These are phyloP conservation scores for Pipa parva DNA, from an alignment of 2,113 vertebrate genomes.

Conservation along the genomic window DNA sequence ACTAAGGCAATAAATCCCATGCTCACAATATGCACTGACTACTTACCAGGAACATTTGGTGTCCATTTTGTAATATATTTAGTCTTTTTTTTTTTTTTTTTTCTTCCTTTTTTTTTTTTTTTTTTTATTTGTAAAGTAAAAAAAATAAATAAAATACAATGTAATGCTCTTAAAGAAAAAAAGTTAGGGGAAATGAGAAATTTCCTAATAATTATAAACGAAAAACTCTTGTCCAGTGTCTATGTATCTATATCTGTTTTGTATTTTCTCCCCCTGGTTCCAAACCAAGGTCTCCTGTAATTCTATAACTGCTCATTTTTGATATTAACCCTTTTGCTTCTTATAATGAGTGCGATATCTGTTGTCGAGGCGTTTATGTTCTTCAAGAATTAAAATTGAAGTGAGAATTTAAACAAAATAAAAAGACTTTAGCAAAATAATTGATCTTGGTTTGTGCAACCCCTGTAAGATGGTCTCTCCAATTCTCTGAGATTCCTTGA, in stretches of 20 bases:
- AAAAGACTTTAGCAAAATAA: slow-evolving; percentile 90
- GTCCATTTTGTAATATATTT: slow-evolving; percentile 99
- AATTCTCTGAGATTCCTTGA: too few relatives aligned
- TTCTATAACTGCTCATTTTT: slow-evolving; percentile 99
- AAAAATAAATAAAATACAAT: slow-evolving; percentile 93
- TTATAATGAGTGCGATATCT: slow-evolving; percentile 99
- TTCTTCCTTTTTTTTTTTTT: slow-evolving; percentile 87
- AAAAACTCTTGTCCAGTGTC: slow-evolving; percentile 89
- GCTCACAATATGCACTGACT: slow-evolving; percentile 78
- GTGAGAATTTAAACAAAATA: slow-evolving; percentile 97
- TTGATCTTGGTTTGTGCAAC: not conserved
- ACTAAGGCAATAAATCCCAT: slow-evolving; percentile 77
- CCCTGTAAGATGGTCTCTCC: too few relatives aligned
- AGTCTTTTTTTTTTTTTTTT: slow-evolving; percentile 99
- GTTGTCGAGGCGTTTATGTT: slow-evolving; percentile 98
- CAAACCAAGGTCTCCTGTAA: slow-evolving; percentile 99
- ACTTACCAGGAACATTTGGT: slow-evolving; percentile 79
- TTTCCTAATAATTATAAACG: slow-evolving; percentile 99
- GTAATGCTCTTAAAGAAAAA: slow-evolving; percentile 92
- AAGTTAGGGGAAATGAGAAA: slow-evolving; percentile 95
- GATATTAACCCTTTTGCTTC: slow-evolving; percentile 99
- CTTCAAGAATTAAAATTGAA: slow-evolving; percentile 99
- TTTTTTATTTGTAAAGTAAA: too few relatives aligned
- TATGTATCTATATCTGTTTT: slow-evolving; percentile 99
- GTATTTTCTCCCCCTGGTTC: slow-evolving; percentile 99